Evolutionary conservation across 2,797 vertebrate genomes (phyloP).

Genomic region (Champsocephalus gunnari): DNA sequence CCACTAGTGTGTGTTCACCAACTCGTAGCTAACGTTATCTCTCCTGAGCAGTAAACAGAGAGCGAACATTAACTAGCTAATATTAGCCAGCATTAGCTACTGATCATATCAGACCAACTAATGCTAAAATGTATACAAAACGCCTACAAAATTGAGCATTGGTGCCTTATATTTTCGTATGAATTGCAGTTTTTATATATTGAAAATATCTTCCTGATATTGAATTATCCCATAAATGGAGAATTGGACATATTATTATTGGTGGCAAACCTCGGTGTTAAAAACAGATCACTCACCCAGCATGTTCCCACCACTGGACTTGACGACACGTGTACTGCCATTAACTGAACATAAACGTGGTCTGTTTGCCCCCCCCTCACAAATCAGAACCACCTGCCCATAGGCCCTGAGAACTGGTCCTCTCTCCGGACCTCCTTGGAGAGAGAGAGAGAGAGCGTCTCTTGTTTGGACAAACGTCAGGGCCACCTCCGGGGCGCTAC

Average conservation of each 20-base stretch:
- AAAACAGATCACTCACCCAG: slow-evolving; percentile 80
- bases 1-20: background rate
- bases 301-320: slow-evolving; percentile 74
- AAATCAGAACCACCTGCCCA: slow-evolving; percentile 84
- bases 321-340: slow-evolving; percentile 78
- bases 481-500: slow-evolving; percentile 65
- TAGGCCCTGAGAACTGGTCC: slow-evolving; percentile 70
- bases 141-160: background rate
- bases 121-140: background rate
- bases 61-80: background rate
- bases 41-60: too few relatives aligned
- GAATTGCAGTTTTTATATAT: background rate
- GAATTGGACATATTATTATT: slow-evolving; percentile 63
- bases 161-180: background rate
- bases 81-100: background rate
- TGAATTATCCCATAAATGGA: slow-evolving; percentile 33
- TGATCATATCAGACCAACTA: background rate
- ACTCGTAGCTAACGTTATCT: background rate
- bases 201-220: too few relatives aligned
- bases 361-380: slow-evolving; percentile 48
- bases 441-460: slow-evolving; percentile 54
- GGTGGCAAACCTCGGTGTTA: slow-evolving; percentile 66
- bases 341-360: slow-evolving; percentile 80
- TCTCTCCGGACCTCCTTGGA: slow-evolving; percentile 71
- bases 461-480: slow-evolving; percentile 78